Conservation (phyloP, 2,797 vertebrate species). For the Pangasius macronema region DNA sequence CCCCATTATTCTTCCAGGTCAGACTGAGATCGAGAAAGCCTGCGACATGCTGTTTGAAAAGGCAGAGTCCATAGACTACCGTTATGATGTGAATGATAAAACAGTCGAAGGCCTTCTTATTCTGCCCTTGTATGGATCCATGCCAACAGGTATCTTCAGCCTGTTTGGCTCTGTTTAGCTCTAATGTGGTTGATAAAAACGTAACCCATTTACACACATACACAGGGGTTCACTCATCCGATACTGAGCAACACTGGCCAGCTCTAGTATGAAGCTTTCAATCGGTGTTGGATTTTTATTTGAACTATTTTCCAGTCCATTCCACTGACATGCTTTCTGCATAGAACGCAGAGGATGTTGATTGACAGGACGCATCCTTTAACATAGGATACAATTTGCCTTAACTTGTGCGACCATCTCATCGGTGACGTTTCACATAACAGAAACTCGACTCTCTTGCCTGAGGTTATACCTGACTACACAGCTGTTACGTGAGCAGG, state of each 20-base stretch:
- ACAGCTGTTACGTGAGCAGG: not conserved
- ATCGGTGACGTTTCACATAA: not conserved
- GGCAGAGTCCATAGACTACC: conserved; percentile 90
- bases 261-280: not conserved
- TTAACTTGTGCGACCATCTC: not conserved
- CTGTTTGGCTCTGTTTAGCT: not conserved
- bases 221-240: not conserved
- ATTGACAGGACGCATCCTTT: not conserved
- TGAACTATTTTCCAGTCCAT: not conserved
- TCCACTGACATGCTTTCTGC: not conserved
- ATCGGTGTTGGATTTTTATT: not conserved
- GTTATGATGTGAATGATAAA: conserved; percentile 85
- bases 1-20: conserved; percentile 75
- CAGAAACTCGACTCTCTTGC: not conserved
- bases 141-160: conserved; percentile 87
- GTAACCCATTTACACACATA: not conserved
- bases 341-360: not conserved
- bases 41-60: conserved; percentile 90
- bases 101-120: conserved; percentile 92
- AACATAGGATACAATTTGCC: not conserved
- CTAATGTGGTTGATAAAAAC: not conserved
- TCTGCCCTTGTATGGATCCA: conserved; percentile 92
- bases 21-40: conserved; percentile 91
- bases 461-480: not conserved
- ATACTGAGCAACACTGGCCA: not conserved